Evolutionary conservation across 2,888 invertebrate genomes (phyloP), one percentile per base, ranked within the genome.

Genomic region (Drosophila basisetae): DNA sequence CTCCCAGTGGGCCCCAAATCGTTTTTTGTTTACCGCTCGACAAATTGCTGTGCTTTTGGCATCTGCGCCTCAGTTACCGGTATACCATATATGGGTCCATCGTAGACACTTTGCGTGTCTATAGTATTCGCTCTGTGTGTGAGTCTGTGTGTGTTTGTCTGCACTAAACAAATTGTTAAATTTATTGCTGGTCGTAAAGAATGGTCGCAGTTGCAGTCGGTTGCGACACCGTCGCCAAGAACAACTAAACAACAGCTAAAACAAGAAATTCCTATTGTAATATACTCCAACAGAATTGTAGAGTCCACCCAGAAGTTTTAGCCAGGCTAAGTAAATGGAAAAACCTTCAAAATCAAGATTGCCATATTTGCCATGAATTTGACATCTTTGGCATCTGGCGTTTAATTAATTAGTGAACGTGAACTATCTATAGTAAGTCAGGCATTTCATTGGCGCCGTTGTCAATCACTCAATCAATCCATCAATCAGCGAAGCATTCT

Each of bases 91-190:
- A 86, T 80, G 90, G 90, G 55, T 61, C 68, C 63, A 65, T 47
- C 68, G 76, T 88, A 85, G 83, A 88, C 90, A 86, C 86, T 85
- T 90, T 90, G 88, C 90, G 83, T 90, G 85, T 73, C 71, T 62
- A 66, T 41, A 47, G 35, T 37, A 30, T 52, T 60, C 53, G 54
- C 43, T 66, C 28, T 25, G 50, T 63, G 25, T 55, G n/a, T 55
- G 28, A 11, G 33, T 11, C 47, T 63, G 68, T 73, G 47, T 73
- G 37, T 76, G 53, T 76, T 53, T 73, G 80, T 82, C 73, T 82
- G 77, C 76, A 82, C 88, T 90, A 91, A 91, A 91, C 92, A 91
- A 91, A 92, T 91, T 91, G 91, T 87, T 83, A 82, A 92, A 92
- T 91, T 91, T 91, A 91, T 91, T 91, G 91, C 91, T 76, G 76